Percentiles rank a stretch among this genome's conserved stretches.
phyloP scores from a whole-genome alignment of 2,113 vertebrate genomes.

The Tilapia sparmanii region DNA sequence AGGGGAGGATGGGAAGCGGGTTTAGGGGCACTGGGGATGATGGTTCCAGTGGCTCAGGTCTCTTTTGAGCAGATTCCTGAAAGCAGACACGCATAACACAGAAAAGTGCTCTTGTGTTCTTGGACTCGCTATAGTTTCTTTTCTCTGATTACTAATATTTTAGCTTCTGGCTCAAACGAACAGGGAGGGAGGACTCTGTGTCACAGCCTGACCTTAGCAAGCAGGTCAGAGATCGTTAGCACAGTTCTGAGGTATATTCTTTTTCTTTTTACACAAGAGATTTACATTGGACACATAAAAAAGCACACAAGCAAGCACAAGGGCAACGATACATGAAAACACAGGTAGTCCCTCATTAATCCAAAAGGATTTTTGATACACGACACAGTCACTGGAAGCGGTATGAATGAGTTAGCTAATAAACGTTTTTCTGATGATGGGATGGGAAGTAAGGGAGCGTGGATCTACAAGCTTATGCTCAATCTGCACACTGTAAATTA shows the following conservation, averaged over 20 bases:
- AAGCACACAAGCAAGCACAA: conserved; percentile 43
- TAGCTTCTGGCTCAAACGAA: conserved; percentile 39
- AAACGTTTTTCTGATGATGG: conserved; percentile 12
- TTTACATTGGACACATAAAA: conserved; percentile 55
- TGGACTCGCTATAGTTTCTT: conserved; percentile 68
- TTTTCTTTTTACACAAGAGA: conserved; percentile 64
- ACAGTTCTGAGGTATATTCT: conserved; percentile 77
- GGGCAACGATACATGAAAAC: conserved; percentile 21
- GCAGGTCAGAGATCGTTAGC: conserved; percentile 55
- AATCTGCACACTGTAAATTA: conserved; percentile 51
- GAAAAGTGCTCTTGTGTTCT: conserved; percentile 84
- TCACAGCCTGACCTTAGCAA: conserved; percentile 57
- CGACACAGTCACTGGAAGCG: conserved; percentile 60
- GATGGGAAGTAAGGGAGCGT: conserved; percentile 35
- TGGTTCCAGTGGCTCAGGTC: conserved; percentile 81
- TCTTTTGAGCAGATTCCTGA: conserved; percentile 88
- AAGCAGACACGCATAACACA: conserved; percentile 80
- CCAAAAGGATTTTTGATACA: conserved; percentile 44
- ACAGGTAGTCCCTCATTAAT: conserved; percentile 65
- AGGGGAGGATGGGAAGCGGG: background rate
- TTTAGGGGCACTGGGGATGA: conserved; percentile 11
- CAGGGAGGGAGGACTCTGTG: conserved; percentile 48
- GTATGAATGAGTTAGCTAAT: conserved; percentile 36
- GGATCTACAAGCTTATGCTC: conserved; percentile 45
- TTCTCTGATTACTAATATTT: conserved; percentile 32